Base-by-base conservation (phyloP, 2,113 vertebrate genomes). In the Sphyrna mokarran region DNA sequence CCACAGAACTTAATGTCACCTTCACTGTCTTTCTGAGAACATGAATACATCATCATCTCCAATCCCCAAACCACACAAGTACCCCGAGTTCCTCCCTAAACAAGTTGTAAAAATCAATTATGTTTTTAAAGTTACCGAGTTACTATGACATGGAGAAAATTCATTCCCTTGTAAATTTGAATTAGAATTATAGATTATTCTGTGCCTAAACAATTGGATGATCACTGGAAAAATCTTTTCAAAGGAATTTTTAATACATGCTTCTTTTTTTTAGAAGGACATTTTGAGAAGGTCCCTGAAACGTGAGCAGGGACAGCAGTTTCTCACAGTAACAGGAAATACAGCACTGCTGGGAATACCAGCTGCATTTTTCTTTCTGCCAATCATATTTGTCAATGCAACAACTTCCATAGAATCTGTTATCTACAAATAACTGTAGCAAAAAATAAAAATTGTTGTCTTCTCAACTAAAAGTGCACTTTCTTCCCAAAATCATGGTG, bases 191-290 rank as follows among this genome's bases (percentile, higher is more conserved):
- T 5, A 63, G 2, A n/a, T 66, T 33, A n/a, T 66, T 26, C 16
- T 66, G 18, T 93, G 89, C 1, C 89, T 20, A 18, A 37, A 66
- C 16, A 8, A 37, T 37, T 66, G 20, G 87, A 90, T 61, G 11
- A 58, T 33, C 54, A 90, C 29, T 61, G 54, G 23, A 61, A 54
- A 61, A 93, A 40, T 37, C 58, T 66, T 93, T 93, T 18, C 4
- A 93, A 93, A 22, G 37, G 33, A 93, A 37, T 66, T 95, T 95
- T 26, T 29, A 70, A 95, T 72, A 95, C 61, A n/a, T 90, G 48
- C 94, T 69, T 95, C 18, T 72, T 48, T 43, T 69, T 63, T 72
- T 26, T 54, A 10, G 43, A 48, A 94, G 11, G 40, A 3, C 48
- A 72, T 76, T 95, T 95, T 33, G 37, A 72, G 94, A 72, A 95